Evolutionary conservation across 2,888 invertebrate genomes (phyloP), one percentile per base, ranked within the genome.

Genomic region (Ormyrus rosae): DNA sequence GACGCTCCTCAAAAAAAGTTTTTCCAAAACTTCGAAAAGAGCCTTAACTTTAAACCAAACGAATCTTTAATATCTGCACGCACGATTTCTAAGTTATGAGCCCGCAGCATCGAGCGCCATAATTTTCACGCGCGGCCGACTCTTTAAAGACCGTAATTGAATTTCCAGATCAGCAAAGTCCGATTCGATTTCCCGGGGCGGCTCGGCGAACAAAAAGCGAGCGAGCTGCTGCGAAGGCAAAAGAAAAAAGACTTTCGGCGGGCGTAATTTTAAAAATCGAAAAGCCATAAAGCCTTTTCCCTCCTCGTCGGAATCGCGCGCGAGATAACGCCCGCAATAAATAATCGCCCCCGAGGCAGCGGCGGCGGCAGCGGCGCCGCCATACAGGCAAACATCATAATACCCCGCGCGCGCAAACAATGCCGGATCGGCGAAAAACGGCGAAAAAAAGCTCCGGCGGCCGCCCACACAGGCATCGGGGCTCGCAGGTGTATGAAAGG

Each of bases 401-500:
- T 73, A 46, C 73, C 68, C 63, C 67, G 13, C 2, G 48, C 56
- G 34, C 56, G 34, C 51, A 50, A n/a, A 77, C 56, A 77, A 77
- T 64, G 74, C 63, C 63, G 13, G n/a, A 45, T 10, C 11, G 46
- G 61, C 10, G 19, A 51, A 51, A 45, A 73, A 64, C 34, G 60
- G 34, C 7, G 46, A 10, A 48, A n/a, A n/a, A 65, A 65, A 60
- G 11, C 65, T 10, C 65, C n/a, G 46, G 45, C 48, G 60, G 45
- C 50, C 50, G 6, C 60, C 10, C 53, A 19, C 19, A 58, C 50
- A 34, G 34, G 46, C 46, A 55, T 19, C 19, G 13, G 9, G 68
- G 77, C 34, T 34, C 73, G 80, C 78, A 81, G 80, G 83, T 82
- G 77, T 82, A 82, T 65, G 70, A 73, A 64, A 76, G 78, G 64